Evolutionary conservation across 1,140 invertebrate genomes (phyloP).

Genomic region (Lucilia cuprina): DNA sequence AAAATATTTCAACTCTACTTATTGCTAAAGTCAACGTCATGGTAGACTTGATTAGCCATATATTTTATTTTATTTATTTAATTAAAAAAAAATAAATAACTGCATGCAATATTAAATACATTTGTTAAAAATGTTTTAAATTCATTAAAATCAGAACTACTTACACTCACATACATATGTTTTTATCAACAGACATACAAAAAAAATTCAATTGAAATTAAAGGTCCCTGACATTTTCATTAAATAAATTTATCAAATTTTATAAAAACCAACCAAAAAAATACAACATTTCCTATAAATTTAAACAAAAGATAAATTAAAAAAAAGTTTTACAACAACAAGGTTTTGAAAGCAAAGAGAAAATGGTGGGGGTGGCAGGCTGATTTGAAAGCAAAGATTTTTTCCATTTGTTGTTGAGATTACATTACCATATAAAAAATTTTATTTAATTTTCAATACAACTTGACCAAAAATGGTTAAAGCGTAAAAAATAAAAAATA

Average conservation of each 20-base stretch:
- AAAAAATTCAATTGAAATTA: background rate
- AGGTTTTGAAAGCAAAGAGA: too few relatives aligned
- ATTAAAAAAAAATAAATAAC: background rate
- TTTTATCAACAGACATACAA: background rate
- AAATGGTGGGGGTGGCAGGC: background rate
- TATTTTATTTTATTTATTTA: constrained; percentile 1
- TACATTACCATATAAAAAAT: background rate
- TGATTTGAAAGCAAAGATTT: background rate
- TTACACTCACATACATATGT: background rate
- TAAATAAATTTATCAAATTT: background rate
- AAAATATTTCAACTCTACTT: background rate
- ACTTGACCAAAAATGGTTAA: constrained; percentile 9
- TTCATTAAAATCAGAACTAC: background rate
- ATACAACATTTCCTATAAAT: background rate
- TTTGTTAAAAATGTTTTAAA: background rate
- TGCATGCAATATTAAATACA: background rate
- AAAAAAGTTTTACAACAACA: too few relatives aligned
- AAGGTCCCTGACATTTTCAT: background rate
- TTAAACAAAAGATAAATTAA: background rate
- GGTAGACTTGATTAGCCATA: constrained; percentile 4
- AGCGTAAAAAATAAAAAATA: background rate
- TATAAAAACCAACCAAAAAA: background rate
- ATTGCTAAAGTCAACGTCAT: constrained; percentile 3
- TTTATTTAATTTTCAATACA: background rate
- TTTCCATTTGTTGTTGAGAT: background rate